Evolutionary conservation across 2,888 invertebrate species (phyloP).

Genomic region (Nezara viridula): DNA sequence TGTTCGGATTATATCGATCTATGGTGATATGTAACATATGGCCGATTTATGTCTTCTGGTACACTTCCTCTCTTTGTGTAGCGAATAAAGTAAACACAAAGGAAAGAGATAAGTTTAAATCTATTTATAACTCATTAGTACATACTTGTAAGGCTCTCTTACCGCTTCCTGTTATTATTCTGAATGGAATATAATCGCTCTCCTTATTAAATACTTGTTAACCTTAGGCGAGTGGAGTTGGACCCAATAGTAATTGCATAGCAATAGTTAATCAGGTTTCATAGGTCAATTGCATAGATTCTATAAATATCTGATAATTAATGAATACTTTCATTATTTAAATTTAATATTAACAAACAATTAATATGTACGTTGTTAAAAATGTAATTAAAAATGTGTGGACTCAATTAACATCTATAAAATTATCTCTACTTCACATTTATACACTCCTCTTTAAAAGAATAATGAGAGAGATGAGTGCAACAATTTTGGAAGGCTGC

Average conservation of each 20-base stretch:
- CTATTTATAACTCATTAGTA: slow-evolving; percentile 17
- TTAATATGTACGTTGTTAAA: too few species aligned
- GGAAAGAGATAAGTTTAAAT: background rate
- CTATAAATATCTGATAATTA: too few species aligned
- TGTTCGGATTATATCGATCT: background rate
- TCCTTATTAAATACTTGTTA: background rate
- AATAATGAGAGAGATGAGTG: too few species aligned
- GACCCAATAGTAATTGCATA: background rate
- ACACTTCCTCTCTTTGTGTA: slow-evolving; percentile 24
- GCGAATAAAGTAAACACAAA: slow-evolving; percentile 20
- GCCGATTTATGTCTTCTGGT: slow-evolving; percentile 14
- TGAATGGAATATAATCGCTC: background rate
- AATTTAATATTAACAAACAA: too few species aligned
- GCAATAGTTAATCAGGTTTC: background rate
- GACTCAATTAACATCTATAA: too few species aligned
- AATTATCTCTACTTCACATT: too few species aligned
- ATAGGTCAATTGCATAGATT: background rate
- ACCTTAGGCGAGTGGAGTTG: background rate
- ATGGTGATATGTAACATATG: background rate
- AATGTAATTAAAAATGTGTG: too few species aligned
- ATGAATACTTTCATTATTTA: too few species aligned
- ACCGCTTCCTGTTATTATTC: background rate
- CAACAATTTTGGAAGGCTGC: too few species aligned
- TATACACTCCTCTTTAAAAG: too few species aligned
- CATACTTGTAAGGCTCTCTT: background rate